phyloP scores from a whole-genome alignment of 2,797 vertebrate genomes.

The Lerista edwardsae region DNA sequence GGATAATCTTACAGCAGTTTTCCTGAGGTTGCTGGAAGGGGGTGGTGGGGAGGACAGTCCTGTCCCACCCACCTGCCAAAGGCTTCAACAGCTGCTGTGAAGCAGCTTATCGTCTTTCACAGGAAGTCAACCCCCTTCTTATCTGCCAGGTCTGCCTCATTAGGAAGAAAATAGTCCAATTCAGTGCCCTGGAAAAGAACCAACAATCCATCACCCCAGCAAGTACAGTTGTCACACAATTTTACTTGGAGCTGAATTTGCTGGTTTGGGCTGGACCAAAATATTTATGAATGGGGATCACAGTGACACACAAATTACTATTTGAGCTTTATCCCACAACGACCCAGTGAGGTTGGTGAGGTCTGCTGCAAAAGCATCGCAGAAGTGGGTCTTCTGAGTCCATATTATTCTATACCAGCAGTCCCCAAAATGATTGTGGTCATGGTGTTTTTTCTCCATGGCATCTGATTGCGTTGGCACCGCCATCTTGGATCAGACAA shows the following conservation, averaged over 20 bases:
- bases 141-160: conserved; percentile 8
- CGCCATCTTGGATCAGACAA: too few species aligned
- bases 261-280: neutral
- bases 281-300: neutral
- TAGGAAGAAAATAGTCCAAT: neutral
- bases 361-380: too few species aligned
- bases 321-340: neutral
- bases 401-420: too few species aligned
- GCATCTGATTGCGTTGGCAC: too few species aligned
- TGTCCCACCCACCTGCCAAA: conserved; percentile 9
- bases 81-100: neutral
- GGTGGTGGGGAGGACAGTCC: neutral
- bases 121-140: conserved; percentile 10
- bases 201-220: neutral
- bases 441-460: too few species aligned
- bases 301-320: neutral
- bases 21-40: neutral
- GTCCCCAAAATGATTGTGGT: too few species aligned
- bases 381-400: too few species aligned
- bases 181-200: neutral
- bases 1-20: conserved; percentile 18
- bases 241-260: neutral
- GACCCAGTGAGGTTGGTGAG: neutral
- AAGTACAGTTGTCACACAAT: neutral
- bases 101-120: neutral